phyloP scores from a whole-genome alignment of 2,888 invertebrate species.

The Troglohyphantes excavatus region DNA sequence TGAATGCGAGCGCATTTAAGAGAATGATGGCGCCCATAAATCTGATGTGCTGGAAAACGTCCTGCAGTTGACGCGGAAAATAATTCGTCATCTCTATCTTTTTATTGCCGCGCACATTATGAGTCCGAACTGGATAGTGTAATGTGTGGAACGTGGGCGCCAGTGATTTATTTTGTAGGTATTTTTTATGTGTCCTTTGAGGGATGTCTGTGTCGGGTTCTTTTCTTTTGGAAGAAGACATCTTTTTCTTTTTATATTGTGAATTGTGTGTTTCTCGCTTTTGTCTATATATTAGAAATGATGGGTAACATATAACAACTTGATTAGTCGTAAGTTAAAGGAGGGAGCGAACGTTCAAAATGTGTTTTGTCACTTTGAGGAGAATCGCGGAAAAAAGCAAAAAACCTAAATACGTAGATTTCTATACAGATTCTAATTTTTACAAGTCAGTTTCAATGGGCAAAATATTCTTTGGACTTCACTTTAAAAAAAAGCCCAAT shows the following conservation, averaged over 20 bases:
- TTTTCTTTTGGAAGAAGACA: neutral
- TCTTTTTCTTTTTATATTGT: neutral
- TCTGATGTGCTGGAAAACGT: slow-evolving; percentile 10
- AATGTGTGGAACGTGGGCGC: slow-evolving; percentile 24
- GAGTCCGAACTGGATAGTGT: slow-evolving; percentile 22
- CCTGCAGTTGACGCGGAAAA: slow-evolving; percentile 12
- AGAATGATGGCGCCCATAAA: slow-evolving; percentile 34
- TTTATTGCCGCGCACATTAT: slow-evolving; percentile 23
- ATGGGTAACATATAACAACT: neutral
- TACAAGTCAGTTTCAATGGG: no score
- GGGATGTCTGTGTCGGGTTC: neutral
- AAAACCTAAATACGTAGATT: no score
- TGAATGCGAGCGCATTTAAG: neutral
- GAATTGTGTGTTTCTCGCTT: neutral
- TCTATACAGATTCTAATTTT: no score
- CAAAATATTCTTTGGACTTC: no score
- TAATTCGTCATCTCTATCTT: slow-evolving; percentile 17
- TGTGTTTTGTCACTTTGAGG: no score
- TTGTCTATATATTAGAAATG: neutral
- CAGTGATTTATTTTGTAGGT: slow-evolving; percentile 7
- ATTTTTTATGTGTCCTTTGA: neutral
- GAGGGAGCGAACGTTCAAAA: no score
- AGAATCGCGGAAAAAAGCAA: no score
- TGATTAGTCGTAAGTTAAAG: neutral
- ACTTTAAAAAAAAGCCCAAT: no score